phyloP scores from a whole-genome alignment of 2,888 invertebrate genomes.

The Malthinus seriepunctatus region DNA sequence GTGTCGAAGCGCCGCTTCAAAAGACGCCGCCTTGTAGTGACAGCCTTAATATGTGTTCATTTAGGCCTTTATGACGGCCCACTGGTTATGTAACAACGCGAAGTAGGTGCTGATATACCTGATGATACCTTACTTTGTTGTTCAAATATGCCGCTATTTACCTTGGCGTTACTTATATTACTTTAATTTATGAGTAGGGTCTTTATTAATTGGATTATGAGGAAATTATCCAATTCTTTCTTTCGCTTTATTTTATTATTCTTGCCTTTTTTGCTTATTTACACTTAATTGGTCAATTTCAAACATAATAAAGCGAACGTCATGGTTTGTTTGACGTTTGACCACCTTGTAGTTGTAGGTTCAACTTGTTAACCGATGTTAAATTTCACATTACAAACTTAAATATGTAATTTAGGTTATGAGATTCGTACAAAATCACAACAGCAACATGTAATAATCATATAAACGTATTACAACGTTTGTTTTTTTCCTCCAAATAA shows the following conservation, averaged over 20 bases:
- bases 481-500: no score
- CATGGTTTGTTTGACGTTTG: no score
- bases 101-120: slow-evolving; percentile 43
- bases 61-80: slow-evolving; percentile 45
- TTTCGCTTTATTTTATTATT: not conserved
- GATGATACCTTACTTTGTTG: slow-evolving; percentile 34
- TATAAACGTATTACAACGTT: no score
- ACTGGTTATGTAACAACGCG: slow-evolving; percentile 43
- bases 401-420: no score
- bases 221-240: no score
- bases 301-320: no score
- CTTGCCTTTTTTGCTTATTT: not conserved
- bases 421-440: no score
- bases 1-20: slow-evolving; percentile 39
- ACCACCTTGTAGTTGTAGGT: no score
- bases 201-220: slow-evolving; percentile 34
- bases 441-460: no score
- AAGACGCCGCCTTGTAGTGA: slow-evolving; percentile 41
- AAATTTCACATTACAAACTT: no score
- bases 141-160: slow-evolving; percentile 34
- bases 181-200: slow-evolving; percentile 35
- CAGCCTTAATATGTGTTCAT: slow-evolving; percentile 44
- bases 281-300: not conserved
- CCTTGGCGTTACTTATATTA: slow-evolving; percentile 33
- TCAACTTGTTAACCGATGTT: no score